Evolutionary conservation across 2,888 invertebrate genomes (phyloP), one percentile per base, ranked within the genome.

Genomic region (Spisula solida): DNA sequence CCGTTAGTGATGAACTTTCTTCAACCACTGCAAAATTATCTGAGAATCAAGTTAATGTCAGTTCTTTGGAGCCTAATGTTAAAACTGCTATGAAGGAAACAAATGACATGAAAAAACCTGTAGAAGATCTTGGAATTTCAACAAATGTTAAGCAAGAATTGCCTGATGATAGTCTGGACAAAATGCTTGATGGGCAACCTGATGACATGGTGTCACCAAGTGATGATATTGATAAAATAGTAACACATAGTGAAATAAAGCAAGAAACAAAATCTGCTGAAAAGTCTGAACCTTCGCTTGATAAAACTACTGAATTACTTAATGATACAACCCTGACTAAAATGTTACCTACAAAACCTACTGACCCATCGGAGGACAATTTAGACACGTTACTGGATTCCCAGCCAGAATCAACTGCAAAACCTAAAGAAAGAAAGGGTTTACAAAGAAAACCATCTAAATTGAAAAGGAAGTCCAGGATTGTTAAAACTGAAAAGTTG

Each of bases 101-200:
- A 31, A 0, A 34, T 8, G 31, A 34, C 29, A 34, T 12, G 5
- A 14, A 10, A 14, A 48, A 14, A 80, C 2, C 80, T 80, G 47
- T 14, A 18, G 80, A 18, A n/a, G 10, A 20, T 48, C 18, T 14
- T 34, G 20, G 18, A 80, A 20, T 14, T n/a, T n/a, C 34, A 41
- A 80, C 29, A 29, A 81, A 60, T 18, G n/a, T 25, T 25, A 48
- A 87, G 25, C 20, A 70, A 60, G 41, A 55, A 29, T 2, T 31
- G 10, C 14, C 55, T 56, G n/a, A 51, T 10, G 56, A 48, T 4
- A 79, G 55, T 25, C 51, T 83, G 0, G 83, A 86, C 70, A 25
- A 78, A 34, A 78, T 86, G 16, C 31, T 86, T 20, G 34, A 89
- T 20, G 66, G 78, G 18, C 82, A 82, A 80, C 82, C 70, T 60